Evolutionary conservation across 2,113 vertebrate species (phyloP), one percentile per base, ranked within the genome.

Genomic region (Cyprinodon tularosa): DNA sequence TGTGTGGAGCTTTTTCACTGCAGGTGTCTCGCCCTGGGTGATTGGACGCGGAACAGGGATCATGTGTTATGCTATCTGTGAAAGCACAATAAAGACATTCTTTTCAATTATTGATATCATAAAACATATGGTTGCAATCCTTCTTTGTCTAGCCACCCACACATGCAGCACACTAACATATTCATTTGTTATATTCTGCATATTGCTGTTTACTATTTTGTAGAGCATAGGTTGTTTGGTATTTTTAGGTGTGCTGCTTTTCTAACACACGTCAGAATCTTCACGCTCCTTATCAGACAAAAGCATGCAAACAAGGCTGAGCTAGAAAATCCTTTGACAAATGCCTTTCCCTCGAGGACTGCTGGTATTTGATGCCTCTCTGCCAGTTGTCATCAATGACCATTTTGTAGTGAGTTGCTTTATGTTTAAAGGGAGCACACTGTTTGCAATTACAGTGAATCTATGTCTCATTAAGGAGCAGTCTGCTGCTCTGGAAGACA

Each of bases 401-500:
- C 83, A 62, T 82, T 82, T 71, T 84, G 74, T 83, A 78, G 76
- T n/a, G 80, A 85, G 77, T 75, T 68, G 67, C 84, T 77, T 88
- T 88, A 84, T 90, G 81, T 74, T 78, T 82, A 81, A 50, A 61
- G 74, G 78, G 80, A 71, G 66, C 80, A 71, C 66, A 82, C 68
- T 42, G 70, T 87, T 81, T 77, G 80, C 81, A 88, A 86, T 90
- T 82, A 88, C 80, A 81, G 74, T 73, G 83, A 83, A 80, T 88
- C 88, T 86, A 81, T 90, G 72, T 91, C 84, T 90, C 83, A 88
- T 90, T 91, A 90, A 90, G 77, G 89, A 77, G 61, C 83, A 77
- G 60, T 67, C 62, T 72, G 61, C 47, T 39, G 64, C 12, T n/a
- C 71, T 60, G 74, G 76, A 74, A 82, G 64, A 59, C 68, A 70